Evolutionary conservation across 2,888 invertebrate genomes (phyloP), one percentile per base, ranked within the genome.

Genomic region (Spicauda simplicius): DNA sequence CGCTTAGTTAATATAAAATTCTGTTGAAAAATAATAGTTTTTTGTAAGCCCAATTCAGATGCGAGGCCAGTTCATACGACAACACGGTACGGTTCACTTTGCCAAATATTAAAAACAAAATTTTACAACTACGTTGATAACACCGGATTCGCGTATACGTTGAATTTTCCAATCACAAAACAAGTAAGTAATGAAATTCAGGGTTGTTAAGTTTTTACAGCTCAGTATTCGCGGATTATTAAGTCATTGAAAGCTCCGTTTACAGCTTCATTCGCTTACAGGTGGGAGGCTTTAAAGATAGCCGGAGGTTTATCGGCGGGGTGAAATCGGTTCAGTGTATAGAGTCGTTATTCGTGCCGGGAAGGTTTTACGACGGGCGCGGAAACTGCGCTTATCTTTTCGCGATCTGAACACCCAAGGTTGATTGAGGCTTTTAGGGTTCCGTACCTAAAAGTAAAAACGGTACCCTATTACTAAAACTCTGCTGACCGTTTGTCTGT

Each of bases 281-380:
- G 60, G 60, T 60, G 53, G 20, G 33, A 5, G 53, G 25, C 37
- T 61, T 61, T 53, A 60, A 33, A 61, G 61, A 61, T 53, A 53
- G 53, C 61, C 53, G 37, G 60, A 52, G 60, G 53, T 41, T 61
- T 61, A 61, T 61, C 52, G 52, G 2, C 33, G 50, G 52, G 33
- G n/a, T 53, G 30, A 18, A 37, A 53, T 60, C 60, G 61, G 19
- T 53, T 53, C 52, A 16, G n/a, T 50, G 41, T 61, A 61, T 61
- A 37, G 52, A 61, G 61, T 61, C 61, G 61, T 61, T 41, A 61
- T 20, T 8, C 61, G 61, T n/a, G 52, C 60, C 11, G 30, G 37
- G 53, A 53, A 37, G 33, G 33, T 20, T 61, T 61, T 61, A 61
- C 33, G 59, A 59, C 41, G 60, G 50, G 50, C 45, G 20, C 48